These are phyloP conservation scores for Halcyon chelicuti DNA, from an alignment of 2,797 vertebrate species.

Conservation along the genomic window DNA sequence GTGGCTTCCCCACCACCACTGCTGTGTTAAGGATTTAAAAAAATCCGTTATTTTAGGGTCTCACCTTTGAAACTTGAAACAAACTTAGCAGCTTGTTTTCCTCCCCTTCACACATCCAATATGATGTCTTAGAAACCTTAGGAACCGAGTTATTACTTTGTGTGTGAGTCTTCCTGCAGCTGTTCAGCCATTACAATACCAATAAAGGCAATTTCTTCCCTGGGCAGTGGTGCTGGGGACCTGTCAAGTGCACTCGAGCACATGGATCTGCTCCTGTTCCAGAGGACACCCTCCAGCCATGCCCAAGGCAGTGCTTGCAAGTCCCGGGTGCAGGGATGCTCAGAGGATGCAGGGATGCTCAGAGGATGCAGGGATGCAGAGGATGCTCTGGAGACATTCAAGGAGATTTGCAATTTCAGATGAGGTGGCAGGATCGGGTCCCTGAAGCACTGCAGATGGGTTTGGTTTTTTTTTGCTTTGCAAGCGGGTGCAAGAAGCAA, in stretches of 20 bases:
- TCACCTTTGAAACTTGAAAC: background rate
- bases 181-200: background rate
- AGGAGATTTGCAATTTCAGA: background rate
- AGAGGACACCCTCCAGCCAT: background rate
- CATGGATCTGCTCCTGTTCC: background rate
- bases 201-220: background rate
- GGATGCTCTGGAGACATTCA: background rate
- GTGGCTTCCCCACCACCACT: rapidly evolving
- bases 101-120: background rate
- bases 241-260: rapidly evolving
- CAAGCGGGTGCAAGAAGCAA: background rate
- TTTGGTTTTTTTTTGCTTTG: background rate
- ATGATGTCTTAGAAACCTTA: background rate
- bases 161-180: background rate
- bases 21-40: background rate
- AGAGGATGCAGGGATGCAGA: background rate
- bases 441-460: background rate
- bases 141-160: background rate
- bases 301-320: background rate
- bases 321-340: rapidly evolving
- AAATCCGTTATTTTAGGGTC: background rate
- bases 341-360: background rate
- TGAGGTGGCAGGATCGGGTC: background rate
- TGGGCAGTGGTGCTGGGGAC: background rate
- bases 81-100: background rate